Evolutionary conservation across 1,140 invertebrate genomes (phyloP), one percentile per base, ranked within the genome.

Genomic region (Mercenaria mercenaria): DNA sequence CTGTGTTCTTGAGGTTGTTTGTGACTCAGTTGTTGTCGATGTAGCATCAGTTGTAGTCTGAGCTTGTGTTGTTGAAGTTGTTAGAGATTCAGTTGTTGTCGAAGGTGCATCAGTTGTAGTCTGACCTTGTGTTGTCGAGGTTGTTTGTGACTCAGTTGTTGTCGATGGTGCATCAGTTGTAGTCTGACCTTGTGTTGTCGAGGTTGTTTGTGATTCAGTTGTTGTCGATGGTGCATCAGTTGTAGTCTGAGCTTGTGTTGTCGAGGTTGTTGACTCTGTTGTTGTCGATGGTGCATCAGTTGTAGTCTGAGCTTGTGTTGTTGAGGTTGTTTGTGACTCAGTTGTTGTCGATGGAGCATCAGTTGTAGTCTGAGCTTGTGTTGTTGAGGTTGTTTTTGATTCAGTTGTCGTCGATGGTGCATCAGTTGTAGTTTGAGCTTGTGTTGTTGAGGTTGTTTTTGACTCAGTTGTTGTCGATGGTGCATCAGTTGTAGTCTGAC

Each of bases 11-110:
- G 86, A 26, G 8, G 86, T 41, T 20, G 82, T 79, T 34, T 59
- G 50, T 43, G 37, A 32, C 26, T 87, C 34, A 64, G 87, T 43
- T 41, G 90, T 61, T 76, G 87, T 29, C 20, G 43, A 41, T 32
- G 56, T 8, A 34, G 29, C 1, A 50, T 50, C 39, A 29, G 86
- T 64, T 83, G 90, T 74, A 64, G 77, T 59, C 20, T 59, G 20
- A 76, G 18, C 29, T 23, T 34, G 6, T 39, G 43, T 69, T 64
- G 64, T 39, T 47, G 29, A 29, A 29, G 39, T 61, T 79, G 76
- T n/a, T 64, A 84, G 1, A 59, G 18, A 0, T 47, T n/a, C 18
- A 1, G 61, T 32, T 32, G 20, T 32, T 32, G 32, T 29, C 32
- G 61, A 32, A 32, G 15, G 29, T 11, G 43, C n/a, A 77, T n/a